Conservation (phyloP, 2,113 vertebrate species). For the Lipotes vexillifer region DNA sequence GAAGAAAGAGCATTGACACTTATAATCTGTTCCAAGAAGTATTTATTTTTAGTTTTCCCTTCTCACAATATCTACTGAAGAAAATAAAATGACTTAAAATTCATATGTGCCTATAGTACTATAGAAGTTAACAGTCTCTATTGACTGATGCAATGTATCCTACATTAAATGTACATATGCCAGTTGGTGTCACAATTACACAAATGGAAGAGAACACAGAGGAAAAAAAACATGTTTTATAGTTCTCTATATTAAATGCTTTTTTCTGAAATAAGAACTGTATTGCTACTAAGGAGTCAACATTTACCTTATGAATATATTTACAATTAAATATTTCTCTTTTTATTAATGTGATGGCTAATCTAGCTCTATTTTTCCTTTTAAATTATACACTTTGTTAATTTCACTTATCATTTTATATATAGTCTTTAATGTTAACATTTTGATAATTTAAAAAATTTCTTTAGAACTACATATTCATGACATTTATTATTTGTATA, state of each 20-base stretch:
- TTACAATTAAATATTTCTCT: not conserved
- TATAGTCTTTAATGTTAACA: not conserved
- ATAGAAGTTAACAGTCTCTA: not conserved
- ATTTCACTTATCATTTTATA: not conserved
- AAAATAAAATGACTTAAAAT: not conserved
- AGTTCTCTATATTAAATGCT: not conserved
- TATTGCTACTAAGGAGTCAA: not conserved
- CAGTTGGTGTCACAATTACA: not conserved
- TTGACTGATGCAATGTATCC: not conserved
- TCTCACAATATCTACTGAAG: not conserved
- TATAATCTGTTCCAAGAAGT: not conserved
- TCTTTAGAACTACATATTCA: not conserved
- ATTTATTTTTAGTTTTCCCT: not conserved
- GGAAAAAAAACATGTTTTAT: not conserved
- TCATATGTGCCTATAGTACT: not conserved
- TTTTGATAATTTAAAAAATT: not conserved
- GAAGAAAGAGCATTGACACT: not conserved
- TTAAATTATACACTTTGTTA: not conserved
- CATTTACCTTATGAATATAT: not conserved
- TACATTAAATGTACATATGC: not conserved
- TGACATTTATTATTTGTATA: not conserved
- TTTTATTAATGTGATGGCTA: not conserved
- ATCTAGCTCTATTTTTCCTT: not conserved
- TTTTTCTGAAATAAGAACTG: not conserved
- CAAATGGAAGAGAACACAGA: not conserved